These are phyloP conservation scores for Pteromalus puparum DNA, from an alignment of 1,140 invertebrate species.

Conservation along the genomic window DNA sequence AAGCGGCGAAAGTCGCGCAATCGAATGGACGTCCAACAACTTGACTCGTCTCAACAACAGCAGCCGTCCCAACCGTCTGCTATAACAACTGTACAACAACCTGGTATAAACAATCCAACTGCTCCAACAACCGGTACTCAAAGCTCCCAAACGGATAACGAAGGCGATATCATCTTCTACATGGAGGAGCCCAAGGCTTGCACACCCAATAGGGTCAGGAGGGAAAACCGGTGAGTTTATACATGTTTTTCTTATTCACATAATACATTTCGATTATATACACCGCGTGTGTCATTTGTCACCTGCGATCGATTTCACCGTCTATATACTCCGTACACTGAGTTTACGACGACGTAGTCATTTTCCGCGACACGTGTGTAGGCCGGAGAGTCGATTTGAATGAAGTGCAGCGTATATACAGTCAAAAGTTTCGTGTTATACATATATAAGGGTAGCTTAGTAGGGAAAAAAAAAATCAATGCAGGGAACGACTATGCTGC, in stretches of 20 bases:
- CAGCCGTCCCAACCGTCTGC: conserved; percentile 59
- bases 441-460: background rate
- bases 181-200: conserved; percentile 82
- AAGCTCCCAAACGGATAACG: conserved; percentile 72
- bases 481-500: background rate
- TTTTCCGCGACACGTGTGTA: background rate
- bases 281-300: background rate
- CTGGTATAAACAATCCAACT: conserved; percentile 77
- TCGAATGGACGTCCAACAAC: conserved; percentile 78
- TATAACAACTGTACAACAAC: conserved; percentile 40
- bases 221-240: conserved; percentile 75
- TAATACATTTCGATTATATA: background rate
- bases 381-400: background rate
- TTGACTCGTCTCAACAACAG: conserved; percentile 56
- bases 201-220: conserved; percentile 79
- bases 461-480: background rate
- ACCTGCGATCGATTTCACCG: background rate
- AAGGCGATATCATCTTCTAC: conserved; percentile 83
- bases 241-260: too few species aligned
- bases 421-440: background rate
- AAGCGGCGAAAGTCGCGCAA: conserved; percentile 83
- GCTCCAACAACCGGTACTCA: background rate
- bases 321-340: too few species aligned
- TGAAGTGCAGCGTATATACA: background rate
- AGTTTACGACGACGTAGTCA: background rate